These are phyloP conservation scores for Zoanthus sansibaricus DNA, from an alignment of 92 coral and sea anemone species.

Conservation along the genomic window DNA sequence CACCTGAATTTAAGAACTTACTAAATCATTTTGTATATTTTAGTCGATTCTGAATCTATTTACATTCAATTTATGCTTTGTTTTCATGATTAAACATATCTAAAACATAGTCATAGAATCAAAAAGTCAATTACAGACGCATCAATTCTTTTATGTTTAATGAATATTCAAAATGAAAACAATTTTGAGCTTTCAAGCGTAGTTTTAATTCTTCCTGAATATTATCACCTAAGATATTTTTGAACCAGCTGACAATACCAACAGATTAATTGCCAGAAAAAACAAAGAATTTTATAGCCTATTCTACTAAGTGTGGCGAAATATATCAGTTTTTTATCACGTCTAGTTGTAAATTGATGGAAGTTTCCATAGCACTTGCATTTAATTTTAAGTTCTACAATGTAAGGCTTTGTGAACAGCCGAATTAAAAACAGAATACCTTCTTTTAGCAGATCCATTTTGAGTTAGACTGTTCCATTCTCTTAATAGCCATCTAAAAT, in stretches of 20 bases:
- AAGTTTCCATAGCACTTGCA: slow-evolving; percentile 16
- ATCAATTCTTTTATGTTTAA: too few relatives aligned
- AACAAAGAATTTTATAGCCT: background rate
- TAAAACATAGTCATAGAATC: too few relatives aligned
- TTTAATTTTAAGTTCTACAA: background rate
- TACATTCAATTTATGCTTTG: too few relatives aligned
- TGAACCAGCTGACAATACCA: background rate
- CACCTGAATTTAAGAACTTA: too few relatives aligned
- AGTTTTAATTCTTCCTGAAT: background rate
- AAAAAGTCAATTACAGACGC: too few relatives aligned
- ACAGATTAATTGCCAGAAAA: background rate
- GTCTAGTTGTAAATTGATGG: background rate
- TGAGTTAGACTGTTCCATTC: slow-evolving; percentile 93
- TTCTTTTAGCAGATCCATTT: slow-evolving; percentile 63
- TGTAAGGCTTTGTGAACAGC: background rate
- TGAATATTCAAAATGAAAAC: too few relatives aligned
- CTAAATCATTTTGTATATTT: too few relatives aligned
- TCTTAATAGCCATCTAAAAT: slow-evolving; percentile 86
- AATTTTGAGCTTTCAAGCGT: too few relatives aligned
- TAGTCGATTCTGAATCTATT: too few relatives aligned
- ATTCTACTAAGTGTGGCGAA: too few relatives aligned
- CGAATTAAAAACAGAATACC: slow-evolving; percentile 35
- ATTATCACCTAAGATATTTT: background rate
- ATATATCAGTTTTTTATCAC: too few relatives aligned
- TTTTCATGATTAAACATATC: too few relatives aligned